These are phyloP conservation scores for Parasteatoda tepidariorum DNA, from an alignment of 1,140 invertebrate species.

Conservation along the genomic window DNA sequence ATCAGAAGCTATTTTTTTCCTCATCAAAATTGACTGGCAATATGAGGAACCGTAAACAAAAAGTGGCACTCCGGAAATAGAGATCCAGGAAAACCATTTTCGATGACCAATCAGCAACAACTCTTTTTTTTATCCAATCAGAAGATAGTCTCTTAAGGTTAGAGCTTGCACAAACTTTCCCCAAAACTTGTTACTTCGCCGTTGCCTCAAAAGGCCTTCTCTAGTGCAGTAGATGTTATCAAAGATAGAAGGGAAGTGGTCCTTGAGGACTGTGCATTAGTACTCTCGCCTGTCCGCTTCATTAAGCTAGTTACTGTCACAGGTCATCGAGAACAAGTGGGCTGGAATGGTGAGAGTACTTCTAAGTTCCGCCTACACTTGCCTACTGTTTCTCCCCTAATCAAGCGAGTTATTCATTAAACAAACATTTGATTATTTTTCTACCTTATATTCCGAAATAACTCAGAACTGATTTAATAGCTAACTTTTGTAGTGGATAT, in stretches of 20 bases:
- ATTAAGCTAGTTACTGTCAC: constrained; percentile 26
- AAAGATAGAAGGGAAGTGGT: constrained; percentile 26
- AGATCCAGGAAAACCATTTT: constrained; percentile 43
- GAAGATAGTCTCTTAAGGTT: constrained; percentile 28
- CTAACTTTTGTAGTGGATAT: too few relatives aligned
- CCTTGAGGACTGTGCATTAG: constrained; percentile 36
- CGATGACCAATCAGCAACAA: constrained; percentile 31
- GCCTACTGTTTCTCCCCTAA: neutral
- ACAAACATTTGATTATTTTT: too few relatives aligned
- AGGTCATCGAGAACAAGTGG: constrained; percentile 36
- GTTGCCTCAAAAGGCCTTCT: constrained; percentile 2
- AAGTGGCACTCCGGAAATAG: constrained; percentile 25
- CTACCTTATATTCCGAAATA: too few relatives aligned
- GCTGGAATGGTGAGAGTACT: neutral
- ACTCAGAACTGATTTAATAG: too few relatives aligned
- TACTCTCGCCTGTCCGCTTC: neutral
- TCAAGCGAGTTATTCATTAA: neutral
- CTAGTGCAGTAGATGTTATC: constrained; percentile 1
- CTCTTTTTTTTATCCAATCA: constrained; percentile 40
- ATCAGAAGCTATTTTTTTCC: constrained; percentile 1
- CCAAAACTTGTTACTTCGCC: constrained; percentile 44
- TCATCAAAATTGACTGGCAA: constrained; percentile 31
- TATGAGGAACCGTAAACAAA: constrained; percentile 14
- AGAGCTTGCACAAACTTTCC: constrained; percentile 30
- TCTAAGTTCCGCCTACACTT: too few relatives aligned